Base-by-base conservation (phyloP, 2,888 invertebrate species). In the Agrotis segetum region DNA sequence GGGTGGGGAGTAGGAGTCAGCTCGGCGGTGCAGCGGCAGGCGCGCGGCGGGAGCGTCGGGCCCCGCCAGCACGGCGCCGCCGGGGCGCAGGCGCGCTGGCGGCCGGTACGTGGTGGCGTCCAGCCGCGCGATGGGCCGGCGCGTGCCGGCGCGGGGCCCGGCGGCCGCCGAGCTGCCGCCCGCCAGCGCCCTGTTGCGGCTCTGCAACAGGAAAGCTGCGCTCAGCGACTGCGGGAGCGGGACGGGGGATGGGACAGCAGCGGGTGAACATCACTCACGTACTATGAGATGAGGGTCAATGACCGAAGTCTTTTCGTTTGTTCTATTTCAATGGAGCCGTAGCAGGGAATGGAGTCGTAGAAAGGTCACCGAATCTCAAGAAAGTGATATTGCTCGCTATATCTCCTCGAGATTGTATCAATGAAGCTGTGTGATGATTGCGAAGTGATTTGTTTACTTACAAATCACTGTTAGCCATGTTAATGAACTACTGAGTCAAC, bases 141-240 rank as follows among this genome's bases (percentile, higher is more conserved):
- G 88, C 56, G 87, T 87, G 77, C 86, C 75, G 82, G 85, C 46
- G 81, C 77, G 81, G 86, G 56, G 78, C 29, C 76, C 60, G 81
- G 64, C 68, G 72, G 73, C 71, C 66, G 73, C 67, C 56, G 77
- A 44, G 71, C 71, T 53, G 65, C 74, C 86, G 74, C 85, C 88
- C 83, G 83, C 87, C 92, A 95, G 93, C 90, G 92, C 95, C 85
- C 85, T 90, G 94, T 96, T 96, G 93, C 96, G 96, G 90, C 91
- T 96, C 96, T 96, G 96, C 95, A 96, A 96, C 95, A 96, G 90
- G 92, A 93, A 94, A 92, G 89, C 89, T 88, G 92, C 89, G 90
- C 94, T 94, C 93, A 94, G 91, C 90, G 74, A 87, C 85, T 81
- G 81, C 61, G 72, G 64, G 77, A 71, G 76, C 71, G 77, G 77